These are phyloP conservation scores for Bactericera cockerelli DNA, from an alignment of 1,140 invertebrate genomes.

Conservation along the genomic window DNA sequence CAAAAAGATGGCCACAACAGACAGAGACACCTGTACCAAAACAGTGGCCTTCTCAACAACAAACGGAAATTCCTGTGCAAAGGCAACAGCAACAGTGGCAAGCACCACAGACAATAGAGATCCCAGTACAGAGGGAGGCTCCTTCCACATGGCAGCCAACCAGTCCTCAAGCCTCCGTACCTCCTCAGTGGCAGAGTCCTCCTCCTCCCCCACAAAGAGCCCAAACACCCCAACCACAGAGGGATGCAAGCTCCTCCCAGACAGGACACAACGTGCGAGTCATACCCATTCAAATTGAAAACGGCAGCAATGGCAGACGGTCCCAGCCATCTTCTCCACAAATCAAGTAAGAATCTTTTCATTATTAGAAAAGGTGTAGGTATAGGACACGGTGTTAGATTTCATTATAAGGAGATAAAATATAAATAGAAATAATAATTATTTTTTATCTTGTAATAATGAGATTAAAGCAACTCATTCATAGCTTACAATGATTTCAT, in stretches of 20 bases:
- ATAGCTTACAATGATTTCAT: no score
- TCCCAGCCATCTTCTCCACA: slow-evolving; percentile 8
- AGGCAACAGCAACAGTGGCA: no score
- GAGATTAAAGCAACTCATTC: no score
- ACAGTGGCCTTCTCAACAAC: slow-evolving; percentile 27
- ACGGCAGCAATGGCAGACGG: slow-evolving; percentile 20
- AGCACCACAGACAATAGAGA: slow-evolving; percentile 15
- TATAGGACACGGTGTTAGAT: no score
- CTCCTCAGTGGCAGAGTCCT: slow-evolving; percentile 28
- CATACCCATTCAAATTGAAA: slow-evolving; percentile 35
- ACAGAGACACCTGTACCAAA: not conserved
- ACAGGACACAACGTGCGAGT: slow-evolving; percentile 26
- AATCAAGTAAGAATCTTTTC: not conserved
- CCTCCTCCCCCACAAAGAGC: slow-evolving; percentile 32
- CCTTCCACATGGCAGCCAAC: not conserved
- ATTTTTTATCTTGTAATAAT: no score
- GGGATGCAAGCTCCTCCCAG: slow-evolving; percentile 20
- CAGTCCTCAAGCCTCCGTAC: not conserved
- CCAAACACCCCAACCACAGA: slow-evolving; percentile 26
- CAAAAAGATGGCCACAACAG: slow-evolving; percentile 22
- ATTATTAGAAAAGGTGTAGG: no score
- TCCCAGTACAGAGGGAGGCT: not conserved
- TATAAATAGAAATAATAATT: no score
- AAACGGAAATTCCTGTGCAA: slow-evolving; percentile 22
- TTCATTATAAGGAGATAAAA: no score